phyloP scores from a whole-genome alignment of 2,113 vertebrate genomes.

The Hymenochirus boettgeri region DNA sequence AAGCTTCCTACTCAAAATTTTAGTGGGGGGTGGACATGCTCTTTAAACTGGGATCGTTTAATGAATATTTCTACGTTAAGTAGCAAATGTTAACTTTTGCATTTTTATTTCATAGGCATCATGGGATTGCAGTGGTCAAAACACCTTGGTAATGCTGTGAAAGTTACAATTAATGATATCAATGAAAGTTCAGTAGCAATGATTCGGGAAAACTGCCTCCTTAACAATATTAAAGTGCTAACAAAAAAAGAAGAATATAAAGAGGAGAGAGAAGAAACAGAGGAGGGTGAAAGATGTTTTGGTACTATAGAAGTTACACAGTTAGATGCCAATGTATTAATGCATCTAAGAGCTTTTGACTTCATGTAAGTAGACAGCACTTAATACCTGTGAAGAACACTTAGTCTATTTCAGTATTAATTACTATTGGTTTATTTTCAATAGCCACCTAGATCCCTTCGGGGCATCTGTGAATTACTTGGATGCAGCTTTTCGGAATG shows the following conservation, averaged over 20 bases:
- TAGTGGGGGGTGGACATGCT: too few species aligned
- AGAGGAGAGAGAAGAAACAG: slow-evolving; percentile 47
- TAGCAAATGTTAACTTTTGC: too few species aligned
- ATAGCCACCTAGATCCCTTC: slow-evolving; percentile 91
- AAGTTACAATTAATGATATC: slow-evolving; percentile 91
- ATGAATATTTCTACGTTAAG: too few species aligned
- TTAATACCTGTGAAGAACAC: background rate
- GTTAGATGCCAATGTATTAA: slow-evolving; percentile 96
- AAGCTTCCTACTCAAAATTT: too few species aligned
- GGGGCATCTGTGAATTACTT: slow-evolving; percentile 90
- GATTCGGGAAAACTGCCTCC: slow-evolving; percentile 88
- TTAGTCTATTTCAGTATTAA: background rate
- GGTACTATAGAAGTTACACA: slow-evolving; percentile 83
- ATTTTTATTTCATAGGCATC: slow-evolving; percentile 69
- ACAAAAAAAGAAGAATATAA: slow-evolving; percentile 55
- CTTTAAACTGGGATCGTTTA: too few species aligned
- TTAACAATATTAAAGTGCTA: slow-evolving; percentile 82
- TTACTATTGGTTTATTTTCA: slow-evolving; percentile 35
- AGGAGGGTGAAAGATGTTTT: slow-evolving; percentile 53
- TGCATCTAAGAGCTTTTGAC: slow-evolving; percentile 92
- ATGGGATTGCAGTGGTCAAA: slow-evolving; percentile 98
- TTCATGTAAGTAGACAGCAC: slow-evolving; percentile 80
- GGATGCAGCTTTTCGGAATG: slow-evolving; percentile 90
- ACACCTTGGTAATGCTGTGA: slow-evolving; percentile 79
- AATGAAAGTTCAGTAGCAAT: slow-evolving; percentile 84